Percentiles rank a stretch among this genome's conserved stretches.
phyloP scores from a whole-genome alignment of 2,888 invertebrate species.

The Agonopterix alstromeriana region DNA sequence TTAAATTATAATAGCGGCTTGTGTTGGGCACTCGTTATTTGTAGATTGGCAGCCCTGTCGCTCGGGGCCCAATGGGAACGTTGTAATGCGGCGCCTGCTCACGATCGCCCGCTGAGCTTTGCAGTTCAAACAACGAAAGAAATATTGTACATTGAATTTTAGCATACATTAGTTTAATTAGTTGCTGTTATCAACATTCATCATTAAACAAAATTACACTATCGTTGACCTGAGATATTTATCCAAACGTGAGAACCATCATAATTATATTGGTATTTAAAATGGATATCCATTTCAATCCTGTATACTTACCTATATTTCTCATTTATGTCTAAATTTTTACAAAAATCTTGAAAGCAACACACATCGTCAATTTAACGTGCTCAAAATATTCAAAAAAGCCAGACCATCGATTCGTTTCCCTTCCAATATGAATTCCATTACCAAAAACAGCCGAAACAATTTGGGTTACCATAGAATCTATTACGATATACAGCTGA shows the following conservation, averaged over 20 bases:
- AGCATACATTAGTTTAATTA: conserved; percentile 1
- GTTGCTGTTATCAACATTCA: too few relatives aligned
- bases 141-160: conserved; percentile 22
- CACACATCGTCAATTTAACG: too few relatives aligned
- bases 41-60: conserved; percentile 67
- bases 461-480: conserved; percentile 29
- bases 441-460: conserved; percentile 45
- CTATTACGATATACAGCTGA: conserved; percentile 24
- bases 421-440: conserved; percentile 31
- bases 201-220: too few relatives aligned
- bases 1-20: conserved; percentile 59
- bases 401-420: conserved; percentile 6
- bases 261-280: too few relatives aligned
- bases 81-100: conserved; percentile 66
- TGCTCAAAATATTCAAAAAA: conserved; percentile 2
- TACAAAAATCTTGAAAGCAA: too few relatives aligned
- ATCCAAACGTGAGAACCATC: too few relatives aligned
- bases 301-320: too few relatives aligned
- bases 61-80: conserved; percentile 61
- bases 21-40: conserved; percentile 49
- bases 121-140: conserved; percentile 44
- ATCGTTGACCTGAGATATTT: too few relatives aligned
- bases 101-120: conserved; percentile 59
- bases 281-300: too few relatives aligned
- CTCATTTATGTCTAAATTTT: too few relatives aligned